These are phyloP conservation scores for Kryptopterus vitreolus DNA, from an alignment of 2,797 vertebrate genomes.

Conservation along the genomic window DNA sequence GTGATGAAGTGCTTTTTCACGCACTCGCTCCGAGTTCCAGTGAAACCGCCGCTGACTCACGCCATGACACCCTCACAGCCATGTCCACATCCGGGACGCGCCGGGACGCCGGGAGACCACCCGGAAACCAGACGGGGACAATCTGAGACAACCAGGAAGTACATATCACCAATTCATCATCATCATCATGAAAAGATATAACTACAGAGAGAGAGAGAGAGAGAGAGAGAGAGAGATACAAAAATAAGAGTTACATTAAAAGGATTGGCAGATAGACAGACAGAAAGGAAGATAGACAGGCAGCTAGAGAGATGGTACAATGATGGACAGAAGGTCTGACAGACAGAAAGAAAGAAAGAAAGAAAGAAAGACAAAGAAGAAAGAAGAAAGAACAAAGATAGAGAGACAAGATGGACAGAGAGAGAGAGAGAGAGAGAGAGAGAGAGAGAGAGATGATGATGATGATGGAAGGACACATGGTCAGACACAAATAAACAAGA, in stretches of 20 bases:
- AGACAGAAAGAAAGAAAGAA: neutral
- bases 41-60: conserved; percentile 54
- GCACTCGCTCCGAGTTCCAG: neutral
- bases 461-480: no score
- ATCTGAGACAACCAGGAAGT: neutral
- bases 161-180: neutral
- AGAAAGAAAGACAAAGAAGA: neutral
- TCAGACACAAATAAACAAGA: neutral
- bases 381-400: neutral
- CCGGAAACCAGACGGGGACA: neutral
- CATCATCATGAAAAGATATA: neutral
- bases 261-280: neutral
- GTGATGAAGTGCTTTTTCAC: conserved; percentile 12
- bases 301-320: neutral
- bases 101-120: neutral
- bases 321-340: no score
- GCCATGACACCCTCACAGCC: conserved; percentile 49
- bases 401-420: no score
- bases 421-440: neutral
- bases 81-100: conserved; percentile 15
- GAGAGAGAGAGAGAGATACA: neutral
- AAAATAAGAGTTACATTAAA: no score
- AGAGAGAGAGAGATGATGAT: neutral
- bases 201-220: neutral
- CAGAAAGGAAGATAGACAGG: neutral